Evolutionary conservation across 2,797 vertebrate species (phyloP).

Genomic region (Amazona ochrocephala): DNA sequence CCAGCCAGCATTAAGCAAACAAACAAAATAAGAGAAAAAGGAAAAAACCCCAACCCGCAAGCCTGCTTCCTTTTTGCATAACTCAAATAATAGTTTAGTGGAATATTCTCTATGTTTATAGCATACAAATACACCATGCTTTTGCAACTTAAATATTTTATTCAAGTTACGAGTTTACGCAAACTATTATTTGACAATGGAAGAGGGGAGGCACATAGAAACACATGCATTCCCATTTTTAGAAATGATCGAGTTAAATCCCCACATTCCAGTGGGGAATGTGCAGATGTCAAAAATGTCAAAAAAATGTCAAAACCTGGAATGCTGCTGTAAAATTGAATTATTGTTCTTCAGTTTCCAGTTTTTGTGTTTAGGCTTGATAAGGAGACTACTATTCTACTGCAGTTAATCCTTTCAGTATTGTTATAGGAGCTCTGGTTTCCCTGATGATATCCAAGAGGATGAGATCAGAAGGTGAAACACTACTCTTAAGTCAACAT

Average conservation of each 20-base stretch:
- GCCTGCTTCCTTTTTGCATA: neutral
- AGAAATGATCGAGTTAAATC: neutral
- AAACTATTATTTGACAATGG: neutral
- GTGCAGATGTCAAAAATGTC: neutral
- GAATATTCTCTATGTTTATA: neutral
- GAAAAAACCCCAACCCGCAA: rapidly evolving
- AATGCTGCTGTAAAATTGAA: neutral
- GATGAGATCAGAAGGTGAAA: neutral
- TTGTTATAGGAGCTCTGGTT: neutral
- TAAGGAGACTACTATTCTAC: neutral
- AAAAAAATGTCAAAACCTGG: neutral
- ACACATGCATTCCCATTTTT: neutral
- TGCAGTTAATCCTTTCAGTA: neutral
- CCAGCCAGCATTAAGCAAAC: neutral
- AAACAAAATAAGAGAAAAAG: neutral
- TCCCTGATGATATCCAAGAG: neutral
- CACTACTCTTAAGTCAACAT: neutral
- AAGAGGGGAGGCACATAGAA: neutral
- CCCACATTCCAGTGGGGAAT: neutral
- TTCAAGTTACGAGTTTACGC: rapidly evolving
- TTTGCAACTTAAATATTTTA: neutral
- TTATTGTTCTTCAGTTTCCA: neutral
- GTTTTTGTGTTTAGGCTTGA: neutral
- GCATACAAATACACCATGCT: neutral
- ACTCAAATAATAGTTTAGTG: neutral